Evolutionary conservation across 1,140 invertebrate genomes (phyloP).

Genomic region (Dinothrombium tinctorium): DNA sequence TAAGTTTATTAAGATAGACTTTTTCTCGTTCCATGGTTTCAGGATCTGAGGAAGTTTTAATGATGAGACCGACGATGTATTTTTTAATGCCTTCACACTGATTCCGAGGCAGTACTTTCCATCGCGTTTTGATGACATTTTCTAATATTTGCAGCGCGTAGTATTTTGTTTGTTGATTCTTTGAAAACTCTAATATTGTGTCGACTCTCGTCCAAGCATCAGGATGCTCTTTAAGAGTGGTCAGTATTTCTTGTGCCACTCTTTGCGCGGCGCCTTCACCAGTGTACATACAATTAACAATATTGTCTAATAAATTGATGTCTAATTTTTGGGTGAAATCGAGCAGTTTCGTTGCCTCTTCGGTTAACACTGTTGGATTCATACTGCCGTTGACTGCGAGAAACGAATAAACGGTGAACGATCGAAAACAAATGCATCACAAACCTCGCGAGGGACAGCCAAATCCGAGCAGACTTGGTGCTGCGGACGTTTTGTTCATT

Average conservation of each 20-base stretch:
- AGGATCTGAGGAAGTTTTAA: constrained; percentile 87
- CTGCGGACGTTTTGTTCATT: too few species aligned
- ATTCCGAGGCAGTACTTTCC: constrained; percentile 92
- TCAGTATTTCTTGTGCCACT: constrained; percentile 79
- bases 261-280: constrained; percentile 77
- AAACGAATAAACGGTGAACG: too few species aligned
- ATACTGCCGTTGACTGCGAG: constrained; percentile 2
- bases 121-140: constrained; percentile 94
- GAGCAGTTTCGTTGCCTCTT: constrained; percentile 33
- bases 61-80: constrained; percentile 93
- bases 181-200: constrained; percentile 82
- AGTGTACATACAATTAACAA: constrained; percentile 81
- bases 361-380: constrained; percentile 3
- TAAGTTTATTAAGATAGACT: constrained; percentile 92
- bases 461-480: too few species aligned
- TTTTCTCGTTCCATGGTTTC: constrained; percentile 70
- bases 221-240: constrained; percentile 86
- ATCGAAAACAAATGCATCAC: too few species aligned
- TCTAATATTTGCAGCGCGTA: constrained; percentile 98
- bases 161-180: constrained; percentile 96
- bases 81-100: constrained; percentile 98
- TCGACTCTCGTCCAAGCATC: constrained; percentile 98
- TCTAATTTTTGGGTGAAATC: constrained; percentile 93
- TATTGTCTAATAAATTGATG: constrained; percentile 77
- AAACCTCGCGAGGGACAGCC: too few species aligned